Evolutionary conservation across 2,888 invertebrate genomes (phyloP).

Genomic region (Lasioglossum zephyrum): DNA sequence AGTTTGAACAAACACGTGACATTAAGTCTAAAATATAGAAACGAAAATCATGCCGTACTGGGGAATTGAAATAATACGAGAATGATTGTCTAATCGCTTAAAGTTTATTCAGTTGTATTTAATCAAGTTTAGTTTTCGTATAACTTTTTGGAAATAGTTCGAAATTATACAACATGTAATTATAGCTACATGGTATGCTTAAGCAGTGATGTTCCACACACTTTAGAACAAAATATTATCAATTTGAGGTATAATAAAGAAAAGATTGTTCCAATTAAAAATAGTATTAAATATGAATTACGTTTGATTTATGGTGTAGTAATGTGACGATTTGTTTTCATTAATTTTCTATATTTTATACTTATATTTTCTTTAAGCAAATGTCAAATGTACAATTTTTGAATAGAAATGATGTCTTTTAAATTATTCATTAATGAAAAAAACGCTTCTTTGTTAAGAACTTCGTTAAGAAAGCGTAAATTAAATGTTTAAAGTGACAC

Average conservation of each 20-base stretch:
- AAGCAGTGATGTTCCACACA: constrained; percentile 12
- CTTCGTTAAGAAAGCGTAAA: not conserved
- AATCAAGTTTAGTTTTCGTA: not conserved
- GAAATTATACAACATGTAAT: not conserved
- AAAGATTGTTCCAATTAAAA: constrained; percentile 6
- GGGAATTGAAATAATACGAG: constrained; percentile 25
- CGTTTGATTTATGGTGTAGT: constrained; percentile 14
- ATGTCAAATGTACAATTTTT: not conserved
- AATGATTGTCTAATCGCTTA: not conserved
- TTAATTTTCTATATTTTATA: constrained; percentile 2
- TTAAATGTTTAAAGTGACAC: not conserved
- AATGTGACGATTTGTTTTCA: constrained; percentile 9
- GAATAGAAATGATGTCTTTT: not conserved
- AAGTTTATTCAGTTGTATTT: constrained; percentile 7
- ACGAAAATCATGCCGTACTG: constrained; percentile 5
- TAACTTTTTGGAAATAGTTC: not conserved
- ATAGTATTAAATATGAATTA: constrained; percentile 1
- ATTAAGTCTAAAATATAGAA: constrained; percentile 7
- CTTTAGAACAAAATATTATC: not conserved
- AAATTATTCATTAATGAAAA: not conserved
- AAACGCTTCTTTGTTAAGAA: not conserved
- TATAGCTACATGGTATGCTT: not conserved
- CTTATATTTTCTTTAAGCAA: not conserved
- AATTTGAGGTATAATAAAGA: not conserved
- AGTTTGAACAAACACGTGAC: constrained; percentile 48